Conservation (phyloP, 2,888 invertebrate species). For the Tolmerus cingulatus region DNA sequence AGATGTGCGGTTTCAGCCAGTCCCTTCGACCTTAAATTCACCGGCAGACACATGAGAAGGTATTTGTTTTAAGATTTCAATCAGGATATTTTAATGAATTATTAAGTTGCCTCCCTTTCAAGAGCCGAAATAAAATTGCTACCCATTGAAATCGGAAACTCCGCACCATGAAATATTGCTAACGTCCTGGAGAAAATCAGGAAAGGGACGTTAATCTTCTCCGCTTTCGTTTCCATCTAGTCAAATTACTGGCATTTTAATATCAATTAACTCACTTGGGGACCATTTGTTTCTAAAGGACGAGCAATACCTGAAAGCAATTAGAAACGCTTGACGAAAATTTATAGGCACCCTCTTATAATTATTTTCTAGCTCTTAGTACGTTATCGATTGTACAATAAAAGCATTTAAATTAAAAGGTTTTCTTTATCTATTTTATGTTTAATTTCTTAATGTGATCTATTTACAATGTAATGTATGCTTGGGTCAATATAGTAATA, state of each 20-base stretch:
- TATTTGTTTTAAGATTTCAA: slow-evolving; percentile 16
- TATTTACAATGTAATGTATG: too few relatives aligned
- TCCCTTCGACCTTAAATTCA: neutral
- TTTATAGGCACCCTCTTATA: neutral
- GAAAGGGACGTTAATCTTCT: neutral
- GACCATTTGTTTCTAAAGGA: neutral
- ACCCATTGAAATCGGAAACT: neutral
- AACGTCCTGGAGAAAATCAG: neutral
- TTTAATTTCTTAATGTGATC: too few relatives aligned
- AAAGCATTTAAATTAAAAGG: too few relatives aligned
- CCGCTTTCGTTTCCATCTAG: neutral
- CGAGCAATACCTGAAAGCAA: neutral
- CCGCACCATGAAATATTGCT: neutral
- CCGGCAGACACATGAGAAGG: neutral
- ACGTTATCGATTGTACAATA: too few relatives aligned
- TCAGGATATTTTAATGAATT: slow-evolving; percentile 11
- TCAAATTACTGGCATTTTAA: neutral
- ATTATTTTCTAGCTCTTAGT: too few relatives aligned
- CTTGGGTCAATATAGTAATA: too few relatives aligned
- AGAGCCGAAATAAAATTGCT: neutral
- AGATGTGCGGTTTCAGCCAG: neutral
- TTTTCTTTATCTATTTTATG: too few relatives aligned
- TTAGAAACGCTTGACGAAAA: neutral
- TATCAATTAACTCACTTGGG: neutral
- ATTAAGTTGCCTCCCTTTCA: neutral